Evolutionary conservation across 2,797 vertebrate genomes (phyloP), one percentile per base, ranked within the genome.

Genomic region (Euphonia xanthogaster): DNA sequence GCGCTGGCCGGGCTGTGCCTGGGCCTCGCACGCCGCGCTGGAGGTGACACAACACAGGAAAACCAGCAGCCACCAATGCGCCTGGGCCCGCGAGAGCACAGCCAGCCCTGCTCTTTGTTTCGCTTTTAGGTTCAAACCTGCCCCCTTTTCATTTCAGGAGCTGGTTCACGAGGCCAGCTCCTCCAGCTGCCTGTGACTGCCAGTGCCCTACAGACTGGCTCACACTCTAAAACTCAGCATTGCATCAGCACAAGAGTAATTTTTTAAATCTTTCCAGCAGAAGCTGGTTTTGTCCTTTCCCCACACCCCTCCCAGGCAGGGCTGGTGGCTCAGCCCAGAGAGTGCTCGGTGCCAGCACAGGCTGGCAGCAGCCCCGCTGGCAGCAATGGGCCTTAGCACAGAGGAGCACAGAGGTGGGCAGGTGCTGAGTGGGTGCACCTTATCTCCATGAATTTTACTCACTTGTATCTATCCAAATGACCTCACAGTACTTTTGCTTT

Each of bases 11-110:
- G 5, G 60, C 83, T 1, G 82, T 6, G 89, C 40, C 71, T 8
- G 35, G 0, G 7, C 67, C 72, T 45, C 76, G 1, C 27, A 2
- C 39, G 3, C 4, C 7, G 1, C 39, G 0, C 27, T 7, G n/a
- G 35, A 17, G 25, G 18, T 4, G 54, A 67, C 81, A 74, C 2
- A 0, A 16, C 83, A 40, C 75, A 78, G 92, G 92, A 88, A 89
- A 89, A 58, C 47, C 72, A 1, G 1, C 51, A 60, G 79, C 17
- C 86, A 74, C 60, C 39, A 23, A 3, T 0, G 17, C 0, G 28
- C 66, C 81, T 15, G 4, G 7, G 4, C 62, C 54, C 0, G 28
- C 2, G 14, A 23, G 22, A 7, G 61, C 9, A 2, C 3, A 2
- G 54, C 62, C 66, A 35, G 61, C 3, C 2, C 2, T 4, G 39